phyloP scores from a whole-genome alignment of 2,113 vertebrate genomes.

The Planiliza haematocheilus region DNA sequence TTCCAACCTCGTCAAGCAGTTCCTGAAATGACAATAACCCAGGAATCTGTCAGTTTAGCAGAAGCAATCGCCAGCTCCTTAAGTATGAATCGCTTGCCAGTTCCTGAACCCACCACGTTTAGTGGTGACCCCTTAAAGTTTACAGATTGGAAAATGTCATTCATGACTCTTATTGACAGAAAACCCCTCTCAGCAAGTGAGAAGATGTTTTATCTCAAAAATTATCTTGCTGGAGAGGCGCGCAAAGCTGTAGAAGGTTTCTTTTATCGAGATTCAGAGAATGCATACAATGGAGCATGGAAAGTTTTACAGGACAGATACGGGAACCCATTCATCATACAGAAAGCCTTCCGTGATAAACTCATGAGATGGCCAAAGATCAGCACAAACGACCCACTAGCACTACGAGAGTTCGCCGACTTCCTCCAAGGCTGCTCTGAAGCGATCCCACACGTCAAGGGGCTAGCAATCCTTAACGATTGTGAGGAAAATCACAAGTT shows the following conservation, averaged over 20 bases:
- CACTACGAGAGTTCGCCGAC: neutral
- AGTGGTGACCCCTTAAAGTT: neutral
- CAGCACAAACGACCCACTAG: too few relatives aligned
- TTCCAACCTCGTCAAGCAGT: conserved; percentile 37
- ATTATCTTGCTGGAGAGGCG: too few relatives aligned
- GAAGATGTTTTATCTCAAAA: too few relatives aligned
- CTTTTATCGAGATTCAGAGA: too few relatives aligned
- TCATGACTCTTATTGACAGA: neutral
- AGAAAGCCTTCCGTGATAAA: too few relatives aligned
- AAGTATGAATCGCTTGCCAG: neutral
- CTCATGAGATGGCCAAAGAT: too few relatives aligned
- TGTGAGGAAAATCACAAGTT: conserved; percentile 48
- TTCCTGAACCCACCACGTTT: conserved; percentile 1
- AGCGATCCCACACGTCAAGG: neutral
- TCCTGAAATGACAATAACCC: neutral
- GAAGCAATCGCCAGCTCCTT: conserved; percentile 2
- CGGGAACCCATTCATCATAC: too few relatives aligned
- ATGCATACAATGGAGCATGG: too few relatives aligned
- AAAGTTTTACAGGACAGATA: too few relatives aligned
- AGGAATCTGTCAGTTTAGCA: conserved; percentile 25
- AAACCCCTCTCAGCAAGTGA: too few relatives aligned
- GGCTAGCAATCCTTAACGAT: conserved; percentile 23
- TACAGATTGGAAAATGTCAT: too few relatives aligned
- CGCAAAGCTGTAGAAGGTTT: too few relatives aligned
- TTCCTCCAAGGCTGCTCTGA: neutral